A percentile compares a stretch with the other conserved stretches of the same genome.
These are phyloP conservation scores for Aramus guarauna DNA, from an alignment of 2,113 vertebrate species.

Conservation along the genomic window DNA sequence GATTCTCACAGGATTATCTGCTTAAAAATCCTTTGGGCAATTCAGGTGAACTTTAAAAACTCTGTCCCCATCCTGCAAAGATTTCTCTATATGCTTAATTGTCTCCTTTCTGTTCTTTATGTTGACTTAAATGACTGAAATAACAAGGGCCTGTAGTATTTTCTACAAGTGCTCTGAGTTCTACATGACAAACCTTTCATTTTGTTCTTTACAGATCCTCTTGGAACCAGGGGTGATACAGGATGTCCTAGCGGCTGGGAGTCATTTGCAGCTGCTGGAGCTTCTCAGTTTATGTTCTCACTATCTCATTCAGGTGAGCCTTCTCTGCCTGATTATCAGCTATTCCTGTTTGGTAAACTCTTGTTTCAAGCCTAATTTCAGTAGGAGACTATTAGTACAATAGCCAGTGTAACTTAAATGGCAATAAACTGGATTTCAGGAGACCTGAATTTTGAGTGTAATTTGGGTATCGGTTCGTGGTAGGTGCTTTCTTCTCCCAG, in stretches of 20 bases:
- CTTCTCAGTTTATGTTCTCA: constrained; percentile 96
- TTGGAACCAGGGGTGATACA: constrained; percentile 93
- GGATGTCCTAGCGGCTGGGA: constrained; percentile 94
- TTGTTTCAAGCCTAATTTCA: not conserved
- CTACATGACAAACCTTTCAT: not conserved
- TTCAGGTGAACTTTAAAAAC: not conserved
- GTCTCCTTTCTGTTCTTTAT: not conserved
- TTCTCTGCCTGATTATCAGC: not conserved
- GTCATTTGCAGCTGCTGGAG: constrained; percentile 95
- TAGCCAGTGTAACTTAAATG: not conserved
- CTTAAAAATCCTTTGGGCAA: not conserved
- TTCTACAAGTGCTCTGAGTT: not conserved
- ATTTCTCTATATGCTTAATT: not conserved
- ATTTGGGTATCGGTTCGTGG: not conserved
- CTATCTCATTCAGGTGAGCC: constrained; percentile 93
- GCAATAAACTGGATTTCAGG: not conserved
- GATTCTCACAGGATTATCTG: not conserved
- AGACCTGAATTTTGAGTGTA: not conserved
- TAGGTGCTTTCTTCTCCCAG: not conserved
- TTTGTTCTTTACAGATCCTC: constrained; percentile 81
- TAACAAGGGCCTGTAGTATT: not conserved
- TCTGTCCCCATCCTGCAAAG: not conserved
- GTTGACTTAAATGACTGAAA: not conserved
- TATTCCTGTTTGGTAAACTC: not conserved
- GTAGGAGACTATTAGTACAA: not conserved